Base-by-base conservation (phyloP, 2,888 invertebrate genomes). In the Gonocerus acuteangulatus region DNA sequence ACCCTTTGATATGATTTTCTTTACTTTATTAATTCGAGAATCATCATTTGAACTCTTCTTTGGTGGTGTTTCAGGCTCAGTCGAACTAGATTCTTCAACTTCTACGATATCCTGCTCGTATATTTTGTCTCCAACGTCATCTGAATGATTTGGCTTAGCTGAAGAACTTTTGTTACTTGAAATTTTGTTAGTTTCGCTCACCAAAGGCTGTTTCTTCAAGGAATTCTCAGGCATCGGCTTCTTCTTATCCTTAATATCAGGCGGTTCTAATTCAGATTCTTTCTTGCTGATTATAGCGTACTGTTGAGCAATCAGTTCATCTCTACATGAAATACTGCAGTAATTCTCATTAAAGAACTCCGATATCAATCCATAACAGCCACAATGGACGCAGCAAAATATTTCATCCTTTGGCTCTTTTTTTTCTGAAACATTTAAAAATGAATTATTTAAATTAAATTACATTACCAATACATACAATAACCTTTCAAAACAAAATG, bases 311-410 rank as follows among this genome's bases (percentile, higher is more conserved):
- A 42, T 56, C 4, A 63, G 45, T n/a, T 60, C 23, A n/a, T 77
- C 79, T 67, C 84, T 82, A 72, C 89, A 89, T 1, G 82, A 78
- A 52, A 80, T 78, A 71, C 87, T 87, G 71, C 87, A 91, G 74
- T 83, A 85, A 73, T 84, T 83, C 6, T 86, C 82, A 64, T 83
- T 87, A 61, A 87, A 82, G 72, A 93, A 94, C 71, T 93, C 92
- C 0, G 85, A 83, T 1, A 84, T 83, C 72, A 89, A 80, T 11
- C 92, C 93, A 72, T 87, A 89, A 71, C 88, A 88, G 3, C 89
- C 89, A 73, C 94, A 94, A 45, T 85, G 85, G 63, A 85, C 81
- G 71, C 94, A 94, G 56, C 86, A 80, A 70, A 83, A 85, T 68
- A 90, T 79, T 45, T 88, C 86, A 27, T 63, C 48, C 7, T 36